phyloP scores from a whole-genome alignment of 2,113 vertebrate genomes.

The Rhinichthys klamathensis region DNA sequence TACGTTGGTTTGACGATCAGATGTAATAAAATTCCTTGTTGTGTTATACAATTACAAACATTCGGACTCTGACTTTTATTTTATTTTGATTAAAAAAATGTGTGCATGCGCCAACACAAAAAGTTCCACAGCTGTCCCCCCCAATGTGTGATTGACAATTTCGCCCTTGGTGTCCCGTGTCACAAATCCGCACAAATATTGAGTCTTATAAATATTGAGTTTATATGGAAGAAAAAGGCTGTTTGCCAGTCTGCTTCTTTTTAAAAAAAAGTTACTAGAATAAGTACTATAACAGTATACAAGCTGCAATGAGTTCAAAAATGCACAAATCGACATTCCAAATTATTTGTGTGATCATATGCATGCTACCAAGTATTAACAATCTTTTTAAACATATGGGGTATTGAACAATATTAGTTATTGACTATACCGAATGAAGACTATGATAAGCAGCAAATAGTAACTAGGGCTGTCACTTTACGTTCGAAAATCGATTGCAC shows the following conservation, averaged over 20 bases:
- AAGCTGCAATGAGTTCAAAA: background rate
- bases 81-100: no score
- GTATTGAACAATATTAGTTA: background rate
- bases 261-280: background rate
- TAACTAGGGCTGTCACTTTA: no score
- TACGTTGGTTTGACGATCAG: no score
- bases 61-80: no score
- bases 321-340: background rate
- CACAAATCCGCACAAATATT: background rate
- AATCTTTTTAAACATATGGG: background rate
- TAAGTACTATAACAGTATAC: background rate
- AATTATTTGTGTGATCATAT: background rate
- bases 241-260: background rate
- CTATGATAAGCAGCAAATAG: background rate
- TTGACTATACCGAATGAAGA: background rate
- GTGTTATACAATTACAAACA: no score
- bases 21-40: no score
- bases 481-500: no score
- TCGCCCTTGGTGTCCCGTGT: no score
- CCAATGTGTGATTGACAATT: no score
- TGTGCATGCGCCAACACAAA: no score
- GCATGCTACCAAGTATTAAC: background rate
- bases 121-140: no score
- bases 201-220: background rate
- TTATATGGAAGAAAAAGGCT: background rate